phyloP scores from a whole-genome alignment of 2,113 vertebrate genomes.

The Anhinga anhinga region DNA sequence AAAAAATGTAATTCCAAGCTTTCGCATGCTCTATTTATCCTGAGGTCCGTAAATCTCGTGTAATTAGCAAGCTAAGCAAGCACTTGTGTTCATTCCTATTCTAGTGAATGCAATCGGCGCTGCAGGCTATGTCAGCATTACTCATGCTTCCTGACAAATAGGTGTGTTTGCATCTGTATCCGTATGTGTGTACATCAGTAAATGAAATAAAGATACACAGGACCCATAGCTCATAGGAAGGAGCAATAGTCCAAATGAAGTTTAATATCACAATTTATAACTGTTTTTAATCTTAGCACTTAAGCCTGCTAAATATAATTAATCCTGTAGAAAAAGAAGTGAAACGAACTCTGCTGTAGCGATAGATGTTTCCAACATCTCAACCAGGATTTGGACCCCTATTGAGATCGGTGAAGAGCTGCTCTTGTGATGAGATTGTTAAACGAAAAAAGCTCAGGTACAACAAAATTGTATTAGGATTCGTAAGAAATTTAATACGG shows the following conservation, averaged over 20 bases:
- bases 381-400: accelerated
- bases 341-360: not conserved
- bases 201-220: not conserved
- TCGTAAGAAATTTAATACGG: not conserved
- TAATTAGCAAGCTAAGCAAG: not conserved
- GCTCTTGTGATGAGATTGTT: not conserved
- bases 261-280: not conserved
- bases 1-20: not conserved
- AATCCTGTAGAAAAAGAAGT: not conserved
- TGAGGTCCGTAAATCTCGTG: not conserved
- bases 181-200: not conserved
- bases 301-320: not conserved
- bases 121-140: not conserved
- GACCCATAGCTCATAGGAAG: not conserved
- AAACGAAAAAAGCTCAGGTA: not conserved
- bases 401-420: not conserved
- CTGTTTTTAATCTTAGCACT: not conserved
- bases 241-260: not conserved
- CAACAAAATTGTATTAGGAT: not conserved
- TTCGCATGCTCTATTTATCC: not conserved
- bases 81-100: not conserved
- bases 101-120: not conserved
- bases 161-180: not conserved
- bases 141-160: not conserved
- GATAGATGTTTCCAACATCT: not conserved